Evolutionary conservation across 2,888 invertebrate species (phyloP), one percentile per base, ranked within the genome.

Genomic region (Drosophila falleni): DNA sequence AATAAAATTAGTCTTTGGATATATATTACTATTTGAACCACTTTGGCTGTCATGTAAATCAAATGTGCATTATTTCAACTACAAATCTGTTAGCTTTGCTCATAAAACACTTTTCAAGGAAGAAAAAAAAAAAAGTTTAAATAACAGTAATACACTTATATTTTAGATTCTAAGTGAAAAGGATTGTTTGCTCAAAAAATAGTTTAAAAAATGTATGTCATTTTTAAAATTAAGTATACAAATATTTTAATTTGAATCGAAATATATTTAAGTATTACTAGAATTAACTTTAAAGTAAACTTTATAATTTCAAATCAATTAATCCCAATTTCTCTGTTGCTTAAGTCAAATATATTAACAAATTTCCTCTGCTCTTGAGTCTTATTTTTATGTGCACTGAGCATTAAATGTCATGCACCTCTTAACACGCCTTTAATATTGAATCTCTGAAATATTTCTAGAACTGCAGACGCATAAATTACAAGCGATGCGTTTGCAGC

Each of bases 401-500:
- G 49, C 66, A 46, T 29, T 46, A 39, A 35, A 35, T 50, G 49
- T 50, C 33, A 47, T 29, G 44, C 50, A 47, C 47, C 46, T 44
- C 53, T 53, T 47, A 62, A 63, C 68, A 61, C 58, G 55, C 50
- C 56, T 62, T 65, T 23, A 70, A 54, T 56, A 65, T 78, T 49
- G 37, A 41, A 61, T 61, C 42, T 49, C 37, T 33, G 74, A 71
- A 63, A 59, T 51, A 33, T 64, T 42, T 65, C 54, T 58, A 44
- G 60, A 29, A 13, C 29, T 46, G 26, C 33, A 65, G 60, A 69
- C 68, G 59, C 83, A 84, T 81, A 77, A 83, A 87, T 87, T 83
- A 53, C 19, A 49, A 58, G 55, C 46, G 66, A 69, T 64, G 80
- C 79, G 55, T 65, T 74, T 70, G 42, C 31, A 19, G 19, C 3